Evolutionary conservation across 1,140 invertebrate species (phyloP), one percentile per base, ranked within the genome.

Genomic region (Holotrichia oblita): DNA sequence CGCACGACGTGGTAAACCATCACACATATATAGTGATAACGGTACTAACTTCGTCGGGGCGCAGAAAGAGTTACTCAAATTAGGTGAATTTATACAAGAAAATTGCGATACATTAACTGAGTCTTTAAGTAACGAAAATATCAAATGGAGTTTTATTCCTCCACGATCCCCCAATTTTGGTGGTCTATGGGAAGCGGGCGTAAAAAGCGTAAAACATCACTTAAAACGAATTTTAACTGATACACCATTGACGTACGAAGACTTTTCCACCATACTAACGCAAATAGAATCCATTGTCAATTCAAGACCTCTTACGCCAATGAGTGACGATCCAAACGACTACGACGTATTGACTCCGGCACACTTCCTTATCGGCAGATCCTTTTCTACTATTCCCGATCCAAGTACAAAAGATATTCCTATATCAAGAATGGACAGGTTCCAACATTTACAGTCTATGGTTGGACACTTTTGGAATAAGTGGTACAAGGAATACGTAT

Each of bases 261-360:
- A 74, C 8, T 17, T 74, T 17, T 12, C 8, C 12, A 74, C 73
- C 6, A 17, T 74, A 8, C 34, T 74, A 17, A 24, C 22, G 17
- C 64, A 72, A 72, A 72, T 72, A 12, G 73, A 74, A 74, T 74
- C 73, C 8, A 40, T 74, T n/a, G 8, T 74, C 6, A 74, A 34
- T 74, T 74, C 73, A 34, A 20, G 24, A 17, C 22, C 73, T 34
- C 73, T 74, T 74, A 40, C 34, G 12, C 73, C 73, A 10, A 34
- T 74, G 20, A 17, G 14, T 34, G 34, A 74, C 34, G 14, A 34
- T 34, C 7, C 34, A 34, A 40, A 40, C 10, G 73, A 74, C 12
- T 22, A 22, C 8, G 22, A 12, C n/a, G 34, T 17, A 10, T 41
- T 74, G 17, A 74, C 40, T 40, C 73, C 34, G 12, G 73, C 20